Evolutionary conservation across 2,888 invertebrate genomes (phyloP), one percentile per base, ranked within the genome.

Genomic region (Amphipoea lucens): DNA sequence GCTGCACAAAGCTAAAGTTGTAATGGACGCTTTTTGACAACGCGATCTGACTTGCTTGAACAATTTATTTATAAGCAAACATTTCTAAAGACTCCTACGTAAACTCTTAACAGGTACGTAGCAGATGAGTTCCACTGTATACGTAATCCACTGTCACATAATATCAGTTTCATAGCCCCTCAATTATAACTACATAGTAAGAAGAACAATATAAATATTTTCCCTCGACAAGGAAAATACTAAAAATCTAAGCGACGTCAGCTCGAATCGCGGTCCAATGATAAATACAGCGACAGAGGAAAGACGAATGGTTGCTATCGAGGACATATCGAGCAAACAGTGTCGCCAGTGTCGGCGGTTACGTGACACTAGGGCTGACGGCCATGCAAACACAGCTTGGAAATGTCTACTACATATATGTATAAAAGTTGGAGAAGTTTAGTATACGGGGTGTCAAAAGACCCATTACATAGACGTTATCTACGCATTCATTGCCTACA

Each of bases 211-310:
- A 72, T 23, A 71, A 72, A 77, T 12, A 67, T 48, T 62, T 77
- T 62, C 42, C n/a, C 14, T 29, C 14, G 36, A 73, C 48, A 80
- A 74, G 51, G 14, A 72, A 74, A 81, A 77, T 70, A 76, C 20
- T 65, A 71, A 87, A 76, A 82, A 78, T 79, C 62, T 78, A 70
- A 66, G 65, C 20, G 71, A 83, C 77, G 81, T 83, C 76, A 78
- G 85, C 85, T 83, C 78, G 74, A 85, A 89, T 88, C 84, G 85
- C 82, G 74, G 79, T 79, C 79, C 76, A 84, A 85, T 89, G 88
- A 90, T 85, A 90, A 89, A 90, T 89, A 89, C 84, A 84, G 73
- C 83, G 84, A 85, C 87, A 84, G 82, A 86, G 84, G 81, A 83
- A 79, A 89, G 90, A 91, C 87, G 82, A 88, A 90, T 91, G 85